Conservation (phyloP, 2,797 vertebrate genomes). For the Varecia variegata region DNA sequence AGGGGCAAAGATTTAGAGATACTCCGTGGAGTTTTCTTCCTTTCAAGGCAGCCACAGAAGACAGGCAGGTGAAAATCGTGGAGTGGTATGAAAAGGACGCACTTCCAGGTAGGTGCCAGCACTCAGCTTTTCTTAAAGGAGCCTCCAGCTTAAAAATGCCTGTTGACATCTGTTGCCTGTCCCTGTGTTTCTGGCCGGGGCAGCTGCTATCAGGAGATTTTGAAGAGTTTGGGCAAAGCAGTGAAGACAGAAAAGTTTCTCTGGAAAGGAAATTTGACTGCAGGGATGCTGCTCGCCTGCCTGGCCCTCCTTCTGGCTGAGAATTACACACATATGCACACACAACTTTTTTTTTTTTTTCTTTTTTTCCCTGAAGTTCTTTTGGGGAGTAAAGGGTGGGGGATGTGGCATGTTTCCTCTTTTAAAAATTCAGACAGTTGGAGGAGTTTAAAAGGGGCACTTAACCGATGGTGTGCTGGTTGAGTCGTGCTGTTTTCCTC, state of each 20-base stretch:
- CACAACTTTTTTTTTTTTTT: neutral
- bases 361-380: neutral
- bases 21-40: neutral
- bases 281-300: neutral
- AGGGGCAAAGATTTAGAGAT: conserved; percentile 52
- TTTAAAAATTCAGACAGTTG: neutral
- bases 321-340: neutral
- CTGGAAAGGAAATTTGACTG: conserved; percentile 4
- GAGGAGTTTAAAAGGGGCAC: neutral
- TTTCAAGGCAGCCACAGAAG: conserved; percentile 17
- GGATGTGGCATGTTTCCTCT: neutral
- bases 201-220: neutral
- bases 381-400: neutral
- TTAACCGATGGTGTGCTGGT: neutral
- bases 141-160: neutral
- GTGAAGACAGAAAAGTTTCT: conserved; percentile 12
- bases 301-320: neutral
- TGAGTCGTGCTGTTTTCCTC: neutral
- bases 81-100: neutral
- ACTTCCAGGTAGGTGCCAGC: conserved; percentile 55
- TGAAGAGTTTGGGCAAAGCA: neutral
- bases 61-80: neutral
- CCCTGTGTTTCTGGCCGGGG: neutral
- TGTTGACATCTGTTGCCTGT: neutral
- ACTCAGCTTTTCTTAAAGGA: neutral